These are phyloP conservation scores for Huso huso DNA, from an alignment of 2,797 vertebrate species.

Conservation along the genomic window DNA sequence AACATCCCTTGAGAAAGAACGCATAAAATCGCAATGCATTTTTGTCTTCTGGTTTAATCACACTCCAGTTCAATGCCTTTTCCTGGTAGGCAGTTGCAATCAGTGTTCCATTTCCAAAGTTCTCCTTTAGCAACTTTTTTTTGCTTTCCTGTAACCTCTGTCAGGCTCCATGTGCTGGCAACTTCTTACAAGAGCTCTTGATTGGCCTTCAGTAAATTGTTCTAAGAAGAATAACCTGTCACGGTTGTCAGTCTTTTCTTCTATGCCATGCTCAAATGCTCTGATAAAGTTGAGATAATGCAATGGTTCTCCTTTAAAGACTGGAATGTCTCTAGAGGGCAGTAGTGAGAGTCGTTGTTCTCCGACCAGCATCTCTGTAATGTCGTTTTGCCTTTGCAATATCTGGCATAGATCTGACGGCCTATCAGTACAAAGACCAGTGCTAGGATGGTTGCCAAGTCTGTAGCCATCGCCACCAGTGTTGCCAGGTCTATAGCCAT, in stretches of 20 bases:
- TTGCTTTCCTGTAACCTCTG: constrained; percentile 7
- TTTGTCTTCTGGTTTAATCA: constrained; percentile 16
- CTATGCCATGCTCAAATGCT: constrained; percentile 11
- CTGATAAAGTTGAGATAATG: constrained; percentile 8
- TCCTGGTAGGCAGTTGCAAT: too few relatives aligned
- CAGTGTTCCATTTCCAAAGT: not conserved
- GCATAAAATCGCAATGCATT: constrained; percentile 7
- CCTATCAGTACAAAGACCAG: too few relatives aligned
- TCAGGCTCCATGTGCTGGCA: constrained; percentile 10
- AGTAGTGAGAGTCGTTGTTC: constrained; percentile 18
- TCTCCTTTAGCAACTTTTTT: too few relatives aligned
- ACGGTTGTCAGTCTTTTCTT: constrained; percentile 3
- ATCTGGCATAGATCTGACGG: too few relatives aligned
- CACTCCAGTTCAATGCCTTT: constrained; percentile 4
- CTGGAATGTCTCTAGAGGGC: constrained; percentile 21
- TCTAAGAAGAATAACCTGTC: constrained; percentile 15
- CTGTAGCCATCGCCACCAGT: too few relatives aligned
- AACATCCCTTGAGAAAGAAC: constrained; percentile 15
- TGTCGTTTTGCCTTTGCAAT: too few relatives aligned
- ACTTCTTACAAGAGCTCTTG: constrained; percentile 15
- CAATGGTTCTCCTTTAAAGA: constrained; percentile 12
- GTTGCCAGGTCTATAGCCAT: too few relatives aligned
- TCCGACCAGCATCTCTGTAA: constrained; percentile 4
- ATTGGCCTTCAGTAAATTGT: constrained; percentile 13
- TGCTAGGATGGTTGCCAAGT: too few relatives aligned